Conservation (phyloP, 2,888 invertebrate species). For the Synanthedon andrenaeformis region DNA sequence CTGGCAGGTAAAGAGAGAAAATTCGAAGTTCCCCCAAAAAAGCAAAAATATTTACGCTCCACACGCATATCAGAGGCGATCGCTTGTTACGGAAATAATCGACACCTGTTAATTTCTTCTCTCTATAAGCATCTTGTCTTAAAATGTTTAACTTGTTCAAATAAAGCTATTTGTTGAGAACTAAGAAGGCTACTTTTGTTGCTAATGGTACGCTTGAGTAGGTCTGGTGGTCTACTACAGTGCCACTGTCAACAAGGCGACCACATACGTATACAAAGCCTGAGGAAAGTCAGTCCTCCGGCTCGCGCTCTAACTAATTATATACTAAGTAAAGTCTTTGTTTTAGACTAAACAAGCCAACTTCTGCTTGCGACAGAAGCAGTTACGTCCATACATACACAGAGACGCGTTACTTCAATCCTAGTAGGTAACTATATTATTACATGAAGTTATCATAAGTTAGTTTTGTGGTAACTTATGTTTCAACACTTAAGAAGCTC, state of each 20-base stretch:
- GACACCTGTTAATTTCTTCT: too few species aligned
- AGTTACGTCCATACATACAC: slow-evolving; percentile 9
- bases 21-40: too few species aligned
- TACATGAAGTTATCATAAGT: background rate
- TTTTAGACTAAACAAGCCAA: slow-evolving; percentile 36
- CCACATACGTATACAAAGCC: slow-evolving; percentile 38
- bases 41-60: too few species aligned
- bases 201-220: background rate
- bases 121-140: too few species aligned
- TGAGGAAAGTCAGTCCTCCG: slow-evolving; percentile 32
- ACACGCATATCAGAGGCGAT: too few species aligned
- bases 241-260: slow-evolving; percentile 12
- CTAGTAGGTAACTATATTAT: background rate
- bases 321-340: slow-evolving; percentile 35
- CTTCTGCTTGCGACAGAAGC: slow-evolving; percentile 24
- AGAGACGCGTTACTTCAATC: background rate
- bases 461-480: background rate
- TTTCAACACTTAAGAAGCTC: background rate
- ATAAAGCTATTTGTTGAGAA: too few species aligned
- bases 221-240: background rate
- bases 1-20: too few species aligned
- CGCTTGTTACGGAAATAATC: too few species aligned
- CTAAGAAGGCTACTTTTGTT: background rate
- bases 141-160: background rate
- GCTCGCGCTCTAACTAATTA: slow-evolving; percentile 34